phyloP scores from a whole-genome alignment of 1,140 invertebrate genomes.

The Archivesica marissinica region DNA sequence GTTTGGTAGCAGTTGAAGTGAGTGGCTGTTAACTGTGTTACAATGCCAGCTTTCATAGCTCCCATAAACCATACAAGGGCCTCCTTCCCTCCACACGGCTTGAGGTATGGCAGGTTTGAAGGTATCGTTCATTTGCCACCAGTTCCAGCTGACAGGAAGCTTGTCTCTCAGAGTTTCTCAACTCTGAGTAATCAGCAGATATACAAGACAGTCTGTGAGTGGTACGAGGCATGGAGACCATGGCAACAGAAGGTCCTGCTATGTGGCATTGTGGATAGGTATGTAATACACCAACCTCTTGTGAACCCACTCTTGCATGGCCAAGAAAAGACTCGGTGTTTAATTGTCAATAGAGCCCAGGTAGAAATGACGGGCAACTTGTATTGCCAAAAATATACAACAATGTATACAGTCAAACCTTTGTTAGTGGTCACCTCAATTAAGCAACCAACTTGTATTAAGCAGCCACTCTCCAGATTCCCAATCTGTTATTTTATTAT shows the following conservation, averaged over 20 bases:
- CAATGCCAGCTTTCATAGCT: slow-evolving; percentile 76
- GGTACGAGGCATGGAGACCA: slow-evolving; percentile 78
- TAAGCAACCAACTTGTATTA: no score
- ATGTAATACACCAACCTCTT: no score
- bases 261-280: slow-evolving; percentile 79
- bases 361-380: no score
- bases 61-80: slow-evolving; percentile 72
- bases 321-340: no score
- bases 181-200: slow-evolving; percentile 79
- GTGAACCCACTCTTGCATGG: no score
- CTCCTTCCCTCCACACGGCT: slow-evolving; percentile 69
- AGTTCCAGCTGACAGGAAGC: slow-evolving; percentile 45
- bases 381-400: no score
- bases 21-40: not conserved
- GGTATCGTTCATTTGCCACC: slow-evolving; percentile 72
- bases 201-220: slow-evolving; percentile 77
- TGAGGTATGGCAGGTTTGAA: slow-evolving; percentile 80
- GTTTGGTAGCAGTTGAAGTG: not conserved
- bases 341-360: no score
- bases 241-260: slow-evolving; percentile 80
- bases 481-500: no score
- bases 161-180: slow-evolving; percentile 65
- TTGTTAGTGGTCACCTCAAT: no score
- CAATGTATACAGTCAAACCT: no score
- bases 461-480: no score